phyloP scores from a whole-genome alignment of 1,140 invertebrate species.

The Telenomus remus region DNA sequence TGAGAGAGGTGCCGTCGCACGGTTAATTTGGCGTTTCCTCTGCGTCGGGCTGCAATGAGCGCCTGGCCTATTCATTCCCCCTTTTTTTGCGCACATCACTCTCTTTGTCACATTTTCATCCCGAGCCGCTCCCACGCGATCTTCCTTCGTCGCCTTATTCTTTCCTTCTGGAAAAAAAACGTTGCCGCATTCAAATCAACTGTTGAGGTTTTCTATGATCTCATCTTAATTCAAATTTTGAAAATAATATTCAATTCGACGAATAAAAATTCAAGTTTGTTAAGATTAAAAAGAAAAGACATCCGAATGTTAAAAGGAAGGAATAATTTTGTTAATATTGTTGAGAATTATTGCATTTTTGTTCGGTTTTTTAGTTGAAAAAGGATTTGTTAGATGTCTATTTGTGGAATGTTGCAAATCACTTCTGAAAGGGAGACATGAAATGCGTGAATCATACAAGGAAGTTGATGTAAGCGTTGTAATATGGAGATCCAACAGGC shows the following conservation, averaged over 20 bases:
- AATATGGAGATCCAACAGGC: conserved; percentile 43
- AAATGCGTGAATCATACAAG: conserved; percentile 40
- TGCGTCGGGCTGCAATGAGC: conserved; percentile 49
- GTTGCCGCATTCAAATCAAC: conserved; percentile 20
- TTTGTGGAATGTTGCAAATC: conserved; percentile 7
- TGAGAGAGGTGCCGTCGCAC: conserved; percentile 46
- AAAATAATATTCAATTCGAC: no score
- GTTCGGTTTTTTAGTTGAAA: no score
- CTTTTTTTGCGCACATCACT: conserved; percentile 50
- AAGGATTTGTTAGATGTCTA: no score
- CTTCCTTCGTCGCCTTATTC: conserved; percentile 32
- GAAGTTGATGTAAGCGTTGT: conserved; percentile 47
- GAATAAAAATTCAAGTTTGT: no score
- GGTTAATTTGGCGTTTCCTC: conserved; percentile 59
- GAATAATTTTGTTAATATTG: no score
- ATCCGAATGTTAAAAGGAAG: no score
- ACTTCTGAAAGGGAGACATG: conserved; percentile 5
- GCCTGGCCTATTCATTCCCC: conserved; percentile 51
- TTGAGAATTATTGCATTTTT: no score
- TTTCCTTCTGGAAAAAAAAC: conserved; percentile 18
- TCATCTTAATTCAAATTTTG: background rate
- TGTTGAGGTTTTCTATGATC: conserved; percentile 4
- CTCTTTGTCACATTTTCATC: conserved; percentile 55
- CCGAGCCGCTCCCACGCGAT: conserved; percentile 36
- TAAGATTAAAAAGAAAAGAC: no score